Evolutionary conservation across 2,113 vertebrate species (phyloP).

Genomic region (Genyomyrus donnyi): DNA sequence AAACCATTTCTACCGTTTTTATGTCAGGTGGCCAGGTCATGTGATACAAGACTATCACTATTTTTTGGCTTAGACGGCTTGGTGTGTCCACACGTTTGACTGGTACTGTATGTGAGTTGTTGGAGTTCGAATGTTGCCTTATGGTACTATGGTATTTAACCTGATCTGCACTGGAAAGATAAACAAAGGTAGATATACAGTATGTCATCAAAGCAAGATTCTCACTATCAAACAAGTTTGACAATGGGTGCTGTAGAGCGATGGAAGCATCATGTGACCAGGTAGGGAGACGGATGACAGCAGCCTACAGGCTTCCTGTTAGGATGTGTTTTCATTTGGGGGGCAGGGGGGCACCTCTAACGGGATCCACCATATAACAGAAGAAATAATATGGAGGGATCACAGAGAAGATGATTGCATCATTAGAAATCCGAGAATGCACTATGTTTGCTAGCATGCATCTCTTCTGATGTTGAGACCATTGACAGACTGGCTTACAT

Average conservation of each 20-base stretch:
- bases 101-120: not conserved
- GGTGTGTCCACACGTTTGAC: not conserved
- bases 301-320: not conserved
- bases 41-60: not conserved
- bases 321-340: not conserved
- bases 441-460: not conserved
- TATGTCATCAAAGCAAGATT: not conserved
- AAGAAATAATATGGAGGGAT: not conserved
- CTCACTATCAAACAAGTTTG: not conserved
- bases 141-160: not conserved
- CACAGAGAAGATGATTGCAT: not conserved
- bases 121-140: not conserved
- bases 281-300: too few relatives aligned
- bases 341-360: not conserved
- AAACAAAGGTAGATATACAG: not conserved
- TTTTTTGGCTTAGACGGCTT: not conserved
- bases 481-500: not conserved
- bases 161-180: not conserved
- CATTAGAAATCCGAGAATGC: not conserved
- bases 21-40: not conserved
- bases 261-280: not conserved
- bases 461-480: not conserved
- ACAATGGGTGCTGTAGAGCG: not conserved
- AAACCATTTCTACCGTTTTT: not conserved
- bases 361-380: not conserved